phyloP scores from a whole-genome alignment of 1,140 invertebrate genomes.

The Rhyacophila brunnea region DNA sequence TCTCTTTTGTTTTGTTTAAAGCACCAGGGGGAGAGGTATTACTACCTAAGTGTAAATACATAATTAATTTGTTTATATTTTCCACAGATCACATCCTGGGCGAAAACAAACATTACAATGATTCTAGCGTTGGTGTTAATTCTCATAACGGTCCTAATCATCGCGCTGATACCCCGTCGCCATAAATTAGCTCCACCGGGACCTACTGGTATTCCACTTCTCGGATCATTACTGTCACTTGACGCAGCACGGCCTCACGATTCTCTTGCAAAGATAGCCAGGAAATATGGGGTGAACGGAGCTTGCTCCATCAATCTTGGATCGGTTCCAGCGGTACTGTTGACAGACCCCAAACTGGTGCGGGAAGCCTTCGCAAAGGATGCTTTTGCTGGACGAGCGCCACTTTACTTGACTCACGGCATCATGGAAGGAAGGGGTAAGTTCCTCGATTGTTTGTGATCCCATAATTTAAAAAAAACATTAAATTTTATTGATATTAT shows the following conservation, averaged over 20 bases:
- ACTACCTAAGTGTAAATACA: too few relatives aligned
- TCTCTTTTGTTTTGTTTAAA: too few relatives aligned
- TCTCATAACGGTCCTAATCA: not conserved
- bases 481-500: too few relatives aligned
- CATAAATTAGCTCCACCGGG: slow-evolving; percentile 61
- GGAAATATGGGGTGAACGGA: slow-evolving; percentile 65
- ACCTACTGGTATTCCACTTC: slow-evolving; percentile 70
- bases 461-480: too few relatives aligned
- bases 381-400: slow-evolving; percentile 68
- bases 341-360: slow-evolving; percentile 70
- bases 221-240: slow-evolving; percentile 77
- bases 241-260: slow-evolving; percentile 65
- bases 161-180: not conserved
- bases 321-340: slow-evolving; percentile 67
- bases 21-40: too few relatives aligned
- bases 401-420: slow-evolving; percentile 78
- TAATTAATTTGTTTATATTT: too few relatives aligned
- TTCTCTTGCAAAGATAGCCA: slow-evolving; percentile 63
- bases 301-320: slow-evolving; percentile 69
- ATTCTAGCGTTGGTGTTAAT: not conserved
- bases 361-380: slow-evolving; percentile 69
- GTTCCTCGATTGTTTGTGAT: too few relatives aligned
- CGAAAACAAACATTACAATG: not conserved
- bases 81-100: too few relatives aligned
- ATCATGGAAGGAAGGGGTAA: slow-evolving; percentile 85